Conservation (phyloP, 2,888 invertebrate genomes). For the Stratiomys singularior region DNA sequence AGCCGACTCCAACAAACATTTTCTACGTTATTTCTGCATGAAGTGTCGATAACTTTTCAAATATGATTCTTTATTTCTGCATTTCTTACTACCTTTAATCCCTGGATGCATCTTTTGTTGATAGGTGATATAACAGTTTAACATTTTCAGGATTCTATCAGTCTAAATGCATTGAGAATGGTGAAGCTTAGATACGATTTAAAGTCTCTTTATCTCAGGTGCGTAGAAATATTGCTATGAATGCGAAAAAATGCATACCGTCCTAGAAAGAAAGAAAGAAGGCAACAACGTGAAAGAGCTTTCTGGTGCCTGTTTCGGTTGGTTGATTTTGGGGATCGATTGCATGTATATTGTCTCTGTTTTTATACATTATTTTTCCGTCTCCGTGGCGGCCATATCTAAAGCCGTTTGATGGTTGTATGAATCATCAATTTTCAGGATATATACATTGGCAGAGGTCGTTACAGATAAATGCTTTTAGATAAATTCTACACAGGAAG, state of each 20-base stretch:
- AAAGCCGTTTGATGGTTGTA: slow-evolving; percentile 2
- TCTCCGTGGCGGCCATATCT: background rate
- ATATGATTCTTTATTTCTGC: too few species aligned
- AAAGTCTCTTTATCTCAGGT: background rate
- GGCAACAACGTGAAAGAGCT: slow-evolving; percentile 15
- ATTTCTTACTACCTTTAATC: too few species aligned
- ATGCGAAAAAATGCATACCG: background rate
- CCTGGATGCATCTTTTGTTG: too few species aligned
- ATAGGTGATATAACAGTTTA: too few species aligned
- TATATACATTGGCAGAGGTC: slow-evolving; percentile 4
- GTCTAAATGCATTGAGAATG: too few species aligned
- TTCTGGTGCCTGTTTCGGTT: slow-evolving; percentile 11
- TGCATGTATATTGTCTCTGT: slow-evolving; percentile 5
- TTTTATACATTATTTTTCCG: background rate
- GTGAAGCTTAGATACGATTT: too few species aligned
- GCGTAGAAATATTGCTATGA: background rate
- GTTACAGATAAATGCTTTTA: slow-evolving; percentile 30
- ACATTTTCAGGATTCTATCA: too few species aligned
- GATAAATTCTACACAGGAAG: slow-evolving; percentile 18
- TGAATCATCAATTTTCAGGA: slow-evolving; percentile 43
- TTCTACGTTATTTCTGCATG: too few species aligned
- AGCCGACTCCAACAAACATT: too few species aligned
- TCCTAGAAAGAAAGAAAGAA: background rate
- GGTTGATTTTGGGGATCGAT: background rate
- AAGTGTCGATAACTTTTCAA: too few species aligned